Percentiles rank a stretch among this genome's conserved stretches.
These are phyloP conservation scores for Leucoraja erinaceus DNA, from an alignment of 2,113 vertebrate genomes.

Conservation along the genomic window DNA sequence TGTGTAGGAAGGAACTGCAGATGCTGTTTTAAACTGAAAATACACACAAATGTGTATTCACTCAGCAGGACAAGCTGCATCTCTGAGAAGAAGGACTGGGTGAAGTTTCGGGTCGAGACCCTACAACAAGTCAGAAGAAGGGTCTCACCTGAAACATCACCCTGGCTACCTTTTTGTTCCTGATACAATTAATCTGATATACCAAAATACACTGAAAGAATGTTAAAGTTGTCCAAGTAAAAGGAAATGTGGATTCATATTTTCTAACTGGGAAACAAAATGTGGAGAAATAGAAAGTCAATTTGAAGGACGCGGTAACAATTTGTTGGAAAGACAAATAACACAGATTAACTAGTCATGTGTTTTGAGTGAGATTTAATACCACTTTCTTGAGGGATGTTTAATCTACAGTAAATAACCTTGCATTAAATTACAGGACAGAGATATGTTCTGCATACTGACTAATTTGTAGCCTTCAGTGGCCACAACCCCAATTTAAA, in stretches of 20 bases:
- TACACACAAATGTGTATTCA: too few species aligned
- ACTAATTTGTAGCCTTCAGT: not conserved
- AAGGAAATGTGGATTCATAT: not conserved
- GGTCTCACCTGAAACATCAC: too few species aligned
- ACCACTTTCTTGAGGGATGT: not conserved
- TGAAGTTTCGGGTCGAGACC: too few species aligned
- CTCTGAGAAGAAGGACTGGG: too few species aligned
- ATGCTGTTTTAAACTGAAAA: too few species aligned
- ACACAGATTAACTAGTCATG: not conserved
- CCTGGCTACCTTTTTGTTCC: too few species aligned
- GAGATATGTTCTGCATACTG: not conserved
- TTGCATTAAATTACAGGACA: not conserved
- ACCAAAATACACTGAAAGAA: not conserved
- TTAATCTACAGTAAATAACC: not conserved
- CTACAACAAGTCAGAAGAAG: too few species aligned
- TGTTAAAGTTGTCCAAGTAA: not conserved
- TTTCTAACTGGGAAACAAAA: not conserved
- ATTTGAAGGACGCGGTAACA: not conserved
- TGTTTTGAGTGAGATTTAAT: not conserved
- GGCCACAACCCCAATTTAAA: not conserved
- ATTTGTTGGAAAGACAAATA: not conserved
- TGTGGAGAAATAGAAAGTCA: not conserved
- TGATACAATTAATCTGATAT: too few species aligned
- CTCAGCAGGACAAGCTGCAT: too few species aligned
- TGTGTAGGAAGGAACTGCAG: too few species aligned